These are phyloP conservation scores for Martes martes DNA, from an alignment of 2,113 vertebrate genomes.

Conservation along the genomic window DNA sequence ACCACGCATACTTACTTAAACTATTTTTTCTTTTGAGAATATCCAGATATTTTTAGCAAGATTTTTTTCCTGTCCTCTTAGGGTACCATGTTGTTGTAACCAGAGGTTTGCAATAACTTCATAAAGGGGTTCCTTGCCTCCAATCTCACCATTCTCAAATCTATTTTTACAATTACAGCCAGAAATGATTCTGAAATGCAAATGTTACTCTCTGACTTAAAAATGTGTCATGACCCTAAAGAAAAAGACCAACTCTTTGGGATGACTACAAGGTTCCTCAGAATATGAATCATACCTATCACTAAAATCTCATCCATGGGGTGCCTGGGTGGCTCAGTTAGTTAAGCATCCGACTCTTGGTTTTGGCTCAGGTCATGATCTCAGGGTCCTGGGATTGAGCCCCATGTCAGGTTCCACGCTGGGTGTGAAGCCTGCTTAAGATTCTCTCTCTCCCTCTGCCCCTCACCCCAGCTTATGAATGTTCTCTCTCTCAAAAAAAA, in stretches of 20 bases:
- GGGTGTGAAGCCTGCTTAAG: background rate
- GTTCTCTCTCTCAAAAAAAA: background rate
- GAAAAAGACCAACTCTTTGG: background rate
- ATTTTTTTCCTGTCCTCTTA: background rate
- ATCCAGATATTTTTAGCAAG: background rate
- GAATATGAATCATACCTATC: background rate
- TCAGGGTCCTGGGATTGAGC: background rate
- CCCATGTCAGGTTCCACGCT: background rate
- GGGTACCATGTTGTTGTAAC: background rate
- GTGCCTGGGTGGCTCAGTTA: background rate
- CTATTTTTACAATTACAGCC: background rate
- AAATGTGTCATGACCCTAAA: background rate
- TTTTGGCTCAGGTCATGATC: background rate
- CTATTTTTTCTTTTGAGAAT: background rate
- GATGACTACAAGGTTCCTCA: background rate
- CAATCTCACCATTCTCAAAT: background rate
- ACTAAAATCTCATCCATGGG: background rate
- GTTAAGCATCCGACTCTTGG: background rate
- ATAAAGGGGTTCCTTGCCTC: background rate
- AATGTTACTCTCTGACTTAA: conserved; percentile 10
- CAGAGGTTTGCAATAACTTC: background rate
- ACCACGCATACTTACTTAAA: background rate
- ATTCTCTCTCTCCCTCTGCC: background rate
- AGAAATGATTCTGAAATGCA: conserved; percentile 28
- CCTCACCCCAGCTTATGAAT: background rate